phyloP scores from a whole-genome alignment of 2,113 vertebrate species.

The Gasterosteus aculeatus region DNA sequence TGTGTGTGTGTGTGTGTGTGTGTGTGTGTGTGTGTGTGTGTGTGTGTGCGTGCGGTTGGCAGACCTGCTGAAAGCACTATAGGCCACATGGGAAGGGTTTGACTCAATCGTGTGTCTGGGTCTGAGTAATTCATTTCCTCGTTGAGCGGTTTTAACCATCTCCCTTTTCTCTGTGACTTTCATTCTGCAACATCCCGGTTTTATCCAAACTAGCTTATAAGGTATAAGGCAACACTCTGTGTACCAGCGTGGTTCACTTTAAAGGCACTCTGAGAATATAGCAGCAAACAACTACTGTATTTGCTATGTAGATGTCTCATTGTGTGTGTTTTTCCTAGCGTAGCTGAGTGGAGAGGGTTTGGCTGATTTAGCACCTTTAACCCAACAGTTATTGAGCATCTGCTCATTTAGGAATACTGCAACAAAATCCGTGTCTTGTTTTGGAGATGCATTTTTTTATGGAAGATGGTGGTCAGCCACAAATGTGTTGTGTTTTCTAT shows the following conservation, averaged over 20 bases:
- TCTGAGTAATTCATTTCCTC: constrained; percentile 50
- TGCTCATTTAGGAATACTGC: not conserved
- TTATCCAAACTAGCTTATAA: not conserved
- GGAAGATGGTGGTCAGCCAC: no score
- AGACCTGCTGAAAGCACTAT: constrained; percentile 43
- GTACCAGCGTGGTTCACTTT: not conserved
- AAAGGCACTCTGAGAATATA: not conserved
- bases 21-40: constrained; percentile 17
- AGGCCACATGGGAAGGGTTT: constrained; percentile 55
- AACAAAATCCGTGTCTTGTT: not conserved
- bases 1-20: constrained; percentile 4
- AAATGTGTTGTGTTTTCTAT: not conserved
- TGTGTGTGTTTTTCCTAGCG: not conserved
- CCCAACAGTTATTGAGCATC: not conserved
- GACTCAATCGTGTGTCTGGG: constrained; percentile 49
- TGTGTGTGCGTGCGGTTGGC: constrained; percentile 14
- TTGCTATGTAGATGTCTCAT: not conserved
- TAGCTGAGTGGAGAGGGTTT: no score
- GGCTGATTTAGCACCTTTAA: not conserved
- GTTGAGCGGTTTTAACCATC: constrained; percentile 3
- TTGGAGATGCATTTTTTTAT: not conserved
- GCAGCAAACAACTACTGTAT: not conserved
- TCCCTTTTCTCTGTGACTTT: not conserved
- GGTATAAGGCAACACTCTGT: not conserved
- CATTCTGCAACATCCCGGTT: not conserved